Base-by-base conservation (phyloP, 2,888 invertebrate genomes). In the Mesorhabditis belari region DNA sequence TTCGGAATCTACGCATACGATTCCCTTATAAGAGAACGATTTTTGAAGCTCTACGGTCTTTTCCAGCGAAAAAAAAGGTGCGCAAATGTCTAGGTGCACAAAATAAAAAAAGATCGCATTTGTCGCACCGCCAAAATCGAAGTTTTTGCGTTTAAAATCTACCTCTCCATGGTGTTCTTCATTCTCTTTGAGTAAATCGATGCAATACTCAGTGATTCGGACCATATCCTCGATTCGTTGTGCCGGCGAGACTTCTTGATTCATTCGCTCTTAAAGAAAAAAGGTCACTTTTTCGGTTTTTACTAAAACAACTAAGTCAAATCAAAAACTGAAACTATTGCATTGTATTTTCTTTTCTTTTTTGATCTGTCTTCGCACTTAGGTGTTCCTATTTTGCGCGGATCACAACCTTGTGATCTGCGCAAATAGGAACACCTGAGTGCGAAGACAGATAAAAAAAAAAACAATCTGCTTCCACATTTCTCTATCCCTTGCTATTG, bases 141-240 rank as follows among this genome's bases (percentile, higher is more conserved):
- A 49, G 29, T 53, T 60, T n/a, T n/a, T n/a, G n/a, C 29, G n/a
- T n/a, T n/a, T n/a, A n/a, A n/a, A n/a, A n/a, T 80, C 84, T 85
- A 98, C 96, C 91, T 98, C 96, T 71, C 96, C 93, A 84, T 98
- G 98, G 83, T 98, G 95, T 84, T 98, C 98, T 85, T 98, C 96
- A 82, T 98, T 98, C 84, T 99, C 96, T 83, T 96, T 96, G 68
- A 99, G 85, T 49, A 99, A 87, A 83, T 99, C 98, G 58, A 98
- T 95, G 84, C 98, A 98, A 53, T 96, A 86, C 82, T 98, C 96
- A 17, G 96, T 93, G 73, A 99, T 87, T 82, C 92, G 93, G 79
- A 95, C 92, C 61, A 99, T 86, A 82, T 96, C 95, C 82, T 98
- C 95, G 57, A 99, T 85, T 29, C 81, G 64, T 58, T 82, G 80